A percentile compares a stretch with the other conserved stretches of the same genome.
phyloP scores from a whole-genome alignment of 2,888 invertebrate genomes.

The Odiellus spinosus region DNA sequence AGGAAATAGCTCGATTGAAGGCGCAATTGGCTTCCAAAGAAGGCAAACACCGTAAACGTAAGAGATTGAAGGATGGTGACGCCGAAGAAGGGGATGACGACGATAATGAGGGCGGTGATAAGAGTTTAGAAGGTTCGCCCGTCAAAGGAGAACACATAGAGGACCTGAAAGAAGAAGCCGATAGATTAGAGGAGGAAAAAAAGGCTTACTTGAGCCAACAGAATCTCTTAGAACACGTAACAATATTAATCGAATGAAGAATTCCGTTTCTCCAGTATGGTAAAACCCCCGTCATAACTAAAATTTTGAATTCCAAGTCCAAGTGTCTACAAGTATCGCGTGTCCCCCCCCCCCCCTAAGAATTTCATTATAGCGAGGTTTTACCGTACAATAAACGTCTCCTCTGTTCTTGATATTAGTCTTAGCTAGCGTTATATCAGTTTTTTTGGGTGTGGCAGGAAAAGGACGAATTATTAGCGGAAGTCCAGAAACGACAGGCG shows the following conservation, averaged over 20 bases:
- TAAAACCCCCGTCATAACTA: too few species aligned
- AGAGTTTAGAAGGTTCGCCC: constrained; percentile 26
- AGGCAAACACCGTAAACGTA: constrained; percentile 18
- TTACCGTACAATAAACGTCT: too few species aligned
- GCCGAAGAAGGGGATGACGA: constrained; percentile 27
- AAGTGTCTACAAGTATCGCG: too few species aligned
- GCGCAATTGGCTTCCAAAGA: constrained; percentile 26
- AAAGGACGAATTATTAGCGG: constrained; percentile 38
- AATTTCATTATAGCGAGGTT: too few species aligned
- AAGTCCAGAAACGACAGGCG: constrained; percentile 52
- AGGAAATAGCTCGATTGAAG: constrained; percentile 56
- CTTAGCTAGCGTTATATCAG: too few species aligned
- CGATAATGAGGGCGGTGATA: too few species aligned
- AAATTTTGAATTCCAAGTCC: too few species aligned
- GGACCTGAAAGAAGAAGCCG: constrained; percentile 33
- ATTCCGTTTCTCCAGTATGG: too few species aligned
- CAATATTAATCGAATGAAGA: not conserved
- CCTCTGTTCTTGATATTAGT: too few species aligned
- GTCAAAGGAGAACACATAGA: constrained; percentile 30
- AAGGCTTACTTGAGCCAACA: constrained; percentile 31
- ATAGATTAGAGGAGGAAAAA: constrained; percentile 35
- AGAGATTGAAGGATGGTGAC: constrained; percentile 16
- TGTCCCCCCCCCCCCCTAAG: too few species aligned
- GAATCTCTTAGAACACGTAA: constrained; percentile 28
- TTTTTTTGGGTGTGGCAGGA: constrained; percentile 32